phyloP scores from a whole-genome alignment of 2,888 invertebrate species.

The Notocelia uddmanniana region DNA sequence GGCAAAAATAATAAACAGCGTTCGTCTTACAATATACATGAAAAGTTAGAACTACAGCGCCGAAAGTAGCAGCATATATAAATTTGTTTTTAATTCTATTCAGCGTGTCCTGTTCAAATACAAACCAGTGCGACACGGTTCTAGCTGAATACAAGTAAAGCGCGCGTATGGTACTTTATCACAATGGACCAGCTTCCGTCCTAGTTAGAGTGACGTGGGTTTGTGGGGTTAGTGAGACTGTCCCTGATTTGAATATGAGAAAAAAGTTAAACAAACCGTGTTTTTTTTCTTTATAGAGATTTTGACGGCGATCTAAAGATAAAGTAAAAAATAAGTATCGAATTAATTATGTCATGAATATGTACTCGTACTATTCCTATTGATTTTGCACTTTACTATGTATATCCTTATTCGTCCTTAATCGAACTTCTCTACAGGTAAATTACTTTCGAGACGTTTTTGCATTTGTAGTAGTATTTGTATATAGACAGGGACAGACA shows the following conservation, averaged over 20 bases:
- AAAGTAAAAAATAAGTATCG: too few species aligned
- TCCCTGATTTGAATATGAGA: background rate
- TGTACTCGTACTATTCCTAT: too few species aligned
- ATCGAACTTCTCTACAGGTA: too few species aligned
- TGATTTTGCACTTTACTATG: too few species aligned
- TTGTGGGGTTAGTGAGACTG: constrained; percentile 26
- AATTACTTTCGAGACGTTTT: too few species aligned
- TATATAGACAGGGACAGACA: too few species aligned
- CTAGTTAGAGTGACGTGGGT: constrained; percentile 28
- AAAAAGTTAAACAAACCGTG: background rate
- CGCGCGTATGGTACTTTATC: constrained; percentile 37
- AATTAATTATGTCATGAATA: too few species aligned
- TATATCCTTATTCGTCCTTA: too few species aligned
- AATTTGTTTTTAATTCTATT: constrained; percentile 30
- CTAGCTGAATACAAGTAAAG: constrained; percentile 15
- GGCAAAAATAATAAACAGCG: background rate
- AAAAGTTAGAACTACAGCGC: background rate
- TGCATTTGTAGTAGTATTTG: too few species aligned
- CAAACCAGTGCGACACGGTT: constrained; percentile 26
- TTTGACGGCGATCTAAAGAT: too few species aligned
- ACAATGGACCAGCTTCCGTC: constrained; percentile 36
- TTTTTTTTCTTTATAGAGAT: background rate
- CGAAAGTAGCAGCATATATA: constrained; percentile 11
- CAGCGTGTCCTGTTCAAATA: constrained; percentile 31
- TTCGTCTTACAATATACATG: background rate